Evolutionary conservation across 2,888 invertebrate genomes (phyloP), one percentile per base, ranked within the genome.

Genomic region (Tiliacea aurago): DNA sequence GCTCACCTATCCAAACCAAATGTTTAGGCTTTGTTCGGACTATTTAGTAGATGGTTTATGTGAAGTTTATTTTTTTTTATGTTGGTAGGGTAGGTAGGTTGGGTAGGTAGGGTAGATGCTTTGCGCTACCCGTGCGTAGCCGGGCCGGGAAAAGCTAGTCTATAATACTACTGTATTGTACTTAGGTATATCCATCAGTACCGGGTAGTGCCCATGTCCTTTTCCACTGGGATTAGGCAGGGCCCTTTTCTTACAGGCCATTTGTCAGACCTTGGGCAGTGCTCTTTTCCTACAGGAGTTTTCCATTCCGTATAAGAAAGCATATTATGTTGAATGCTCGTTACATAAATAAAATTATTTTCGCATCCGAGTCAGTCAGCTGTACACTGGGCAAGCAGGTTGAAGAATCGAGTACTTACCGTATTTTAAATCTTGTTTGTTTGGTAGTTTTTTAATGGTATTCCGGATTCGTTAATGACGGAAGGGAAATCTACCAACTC

Each of bases 341-440:
- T 45, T 37, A 70, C 11, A 71, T 55, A 15, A 15, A n/a, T n/a
- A n/a, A n/a, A n/a, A 55, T 71, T 47, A 41, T 55, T 11, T 53
- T 51, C 51, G 23, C 2, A 28, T 55, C 11, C 13, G 15, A 3
- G 13, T 20, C 59, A 43, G 6, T 15, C 49, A 66, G 45, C 55
- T 65, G 55, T 47, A 11, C 10, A 56, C 47, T 76, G 13, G 49
- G 7, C 13, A 47, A 73, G 76, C 45, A 55, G 45, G 73, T 77
- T 76, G 5, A 3, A 33, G 55, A 33, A 15, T 20, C 41, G 3
- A 56, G 47, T 77, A 20, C n/a, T n/a, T n/a, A n/a, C 33, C 23
- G 55, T 66, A 33, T 56, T 15, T 47, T 15, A 15, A 55, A 76
- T 49, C 76, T 73, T 53, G 76, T 59, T 61, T 49, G 56, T 76